phyloP scores from a whole-genome alignment of 2,888 invertebrate species.

The Copidosoma aretas region DNA sequence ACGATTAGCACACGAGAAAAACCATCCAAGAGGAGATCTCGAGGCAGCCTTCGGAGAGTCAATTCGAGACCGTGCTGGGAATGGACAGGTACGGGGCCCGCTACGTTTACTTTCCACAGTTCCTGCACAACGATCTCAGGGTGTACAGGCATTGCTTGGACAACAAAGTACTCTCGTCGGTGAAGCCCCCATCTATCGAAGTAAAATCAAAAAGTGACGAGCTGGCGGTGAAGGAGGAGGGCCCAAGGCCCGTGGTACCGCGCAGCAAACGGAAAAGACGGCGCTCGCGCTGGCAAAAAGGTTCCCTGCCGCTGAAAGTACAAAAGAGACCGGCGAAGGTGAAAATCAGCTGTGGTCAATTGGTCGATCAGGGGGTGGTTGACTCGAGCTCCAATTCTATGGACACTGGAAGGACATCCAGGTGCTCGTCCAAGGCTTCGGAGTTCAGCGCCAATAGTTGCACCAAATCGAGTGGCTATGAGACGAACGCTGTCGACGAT shows the following conservation, averaged over 20 bases:
- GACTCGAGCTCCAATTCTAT: conserved; percentile 32
- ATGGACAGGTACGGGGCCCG: conserved; percentile 64
- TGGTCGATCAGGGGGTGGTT: conserved; percentile 2
- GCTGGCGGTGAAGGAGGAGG: not conserved
- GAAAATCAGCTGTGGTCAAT: not conserved
- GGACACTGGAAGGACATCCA: conserved; percentile 32
- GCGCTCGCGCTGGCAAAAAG: conserved; percentile 52
- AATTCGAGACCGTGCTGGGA: conserved; percentile 63
- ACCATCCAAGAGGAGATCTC: conserved; percentile 65
- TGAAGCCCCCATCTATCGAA: conserved; percentile 42
- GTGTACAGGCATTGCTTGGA: conserved; percentile 63
- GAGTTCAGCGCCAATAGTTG: conserved; percentile 41
- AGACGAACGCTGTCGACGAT: conserved; percentile 34
- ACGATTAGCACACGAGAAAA: conserved; percentile 64
- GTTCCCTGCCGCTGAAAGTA: conserved; percentile 44
- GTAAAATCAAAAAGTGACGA: conserved; percentile 26
- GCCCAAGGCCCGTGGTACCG: conserved; percentile 7
- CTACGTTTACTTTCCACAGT: conserved; percentile 67
- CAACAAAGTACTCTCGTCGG: conserved; percentile 54
- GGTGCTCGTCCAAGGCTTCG: conserved; percentile 49
- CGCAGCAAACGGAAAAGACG: conserved; percentile 38
- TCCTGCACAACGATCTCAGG: conserved; percentile 64
- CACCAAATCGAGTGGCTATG: conserved; percentile 46
- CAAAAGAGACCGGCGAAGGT: conserved; percentile 34
- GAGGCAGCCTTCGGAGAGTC: conserved; percentile 62